Base-by-base conservation (phyloP, 2,888 invertebrate genomes). In the Pomacea canaliculata region DNA sequence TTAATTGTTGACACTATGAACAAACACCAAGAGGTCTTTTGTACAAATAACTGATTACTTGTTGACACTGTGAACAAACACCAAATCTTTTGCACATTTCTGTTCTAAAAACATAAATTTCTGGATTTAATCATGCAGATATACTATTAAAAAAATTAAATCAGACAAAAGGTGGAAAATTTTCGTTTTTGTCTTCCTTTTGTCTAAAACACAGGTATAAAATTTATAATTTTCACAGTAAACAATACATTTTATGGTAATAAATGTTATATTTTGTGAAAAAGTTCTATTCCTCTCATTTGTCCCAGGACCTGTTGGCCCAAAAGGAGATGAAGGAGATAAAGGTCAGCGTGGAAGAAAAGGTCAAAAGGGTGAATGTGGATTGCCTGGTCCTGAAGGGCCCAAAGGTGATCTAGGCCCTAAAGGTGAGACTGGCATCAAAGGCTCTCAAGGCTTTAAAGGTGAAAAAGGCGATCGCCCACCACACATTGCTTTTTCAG, bases 401-500 rank as follows among this genome's bases (percentile, higher is more conserved):
- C 73, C 70, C 1, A 79, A 78, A 66, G 88, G 88, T 13, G 79
- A 79, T 23, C 70, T 70, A 48, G 89, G 89, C 5, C 78, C 80
- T 7, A 82, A 81, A 78, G 89, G 89, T 12, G 82, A 81, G n/a
- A 82, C 83, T 62, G 89, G 89, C 27, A 83, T 83, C 18, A 84
- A 84, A 59, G 90, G 89, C 13, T 80, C 81, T n/a, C 82, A 82
- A 16, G 89, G 89, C 7, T 75, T 78, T 10, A 85, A 85, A 66
- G 87, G 88, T 13, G 79, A 79, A 9, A 85, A 85, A 65, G 87
- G 88, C 10, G 78, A 79, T 9, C 80, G 75, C 10, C 81, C 83
- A 7, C 81, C 82, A 7, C 81, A 83, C 37, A 83, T 90, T n/a
- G 89, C 90, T 16, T 90, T 90, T 81, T 89, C 89, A 8, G 89